phyloP scores from a whole-genome alignment of 2,888 invertebrate genomes.

The Andrena dorsata region DNA sequence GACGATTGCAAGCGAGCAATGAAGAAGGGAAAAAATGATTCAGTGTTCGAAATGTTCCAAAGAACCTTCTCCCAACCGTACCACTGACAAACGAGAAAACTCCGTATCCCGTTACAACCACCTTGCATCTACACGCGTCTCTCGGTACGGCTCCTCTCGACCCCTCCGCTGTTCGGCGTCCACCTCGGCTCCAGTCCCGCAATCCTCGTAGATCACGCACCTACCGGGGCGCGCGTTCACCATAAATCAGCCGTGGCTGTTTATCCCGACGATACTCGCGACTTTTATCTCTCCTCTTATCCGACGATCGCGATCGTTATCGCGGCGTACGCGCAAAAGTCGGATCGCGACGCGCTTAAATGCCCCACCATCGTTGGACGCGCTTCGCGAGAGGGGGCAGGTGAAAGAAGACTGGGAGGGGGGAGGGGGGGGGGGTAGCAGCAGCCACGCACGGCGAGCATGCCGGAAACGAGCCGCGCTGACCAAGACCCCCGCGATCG shows the following conservation, averaged over 20 bases:
- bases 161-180: not conserved
- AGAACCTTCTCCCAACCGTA: not conserved
- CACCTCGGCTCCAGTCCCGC: not conserved
- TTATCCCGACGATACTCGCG: constrained; percentile 42
- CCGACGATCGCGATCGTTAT: constrained; percentile 54
- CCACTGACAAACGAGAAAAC: not conserved
- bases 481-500: constrained; percentile 63
- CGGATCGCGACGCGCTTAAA: constrained; percentile 52
- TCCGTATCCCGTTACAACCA: not conserved
- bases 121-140: not conserved
- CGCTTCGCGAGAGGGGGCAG: not conserved
- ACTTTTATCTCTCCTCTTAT: constrained; percentile 52
- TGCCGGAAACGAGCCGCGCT: constrained; percentile 63
- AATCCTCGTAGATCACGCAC: constrained; percentile 43
- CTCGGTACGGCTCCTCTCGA: not conserved
- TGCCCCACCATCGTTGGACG: constrained; percentile 14
- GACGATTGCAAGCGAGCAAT: too few relatives aligned
- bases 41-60: not conserved
- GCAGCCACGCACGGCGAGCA: constrained; percentile 47
- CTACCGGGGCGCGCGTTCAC: constrained; percentile 24
- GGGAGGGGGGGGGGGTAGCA: constrained; percentile 17
- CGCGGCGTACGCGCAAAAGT: constrained; percentile 60
- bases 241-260: constrained; percentile 47
- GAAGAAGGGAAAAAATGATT: too few relatives aligned
- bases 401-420: not conserved